Evolutionary conservation across 2,797 vertebrate species (phyloP), one percentile per base, ranked within the genome.

Genomic region (Catharus ustulatus): DNA sequence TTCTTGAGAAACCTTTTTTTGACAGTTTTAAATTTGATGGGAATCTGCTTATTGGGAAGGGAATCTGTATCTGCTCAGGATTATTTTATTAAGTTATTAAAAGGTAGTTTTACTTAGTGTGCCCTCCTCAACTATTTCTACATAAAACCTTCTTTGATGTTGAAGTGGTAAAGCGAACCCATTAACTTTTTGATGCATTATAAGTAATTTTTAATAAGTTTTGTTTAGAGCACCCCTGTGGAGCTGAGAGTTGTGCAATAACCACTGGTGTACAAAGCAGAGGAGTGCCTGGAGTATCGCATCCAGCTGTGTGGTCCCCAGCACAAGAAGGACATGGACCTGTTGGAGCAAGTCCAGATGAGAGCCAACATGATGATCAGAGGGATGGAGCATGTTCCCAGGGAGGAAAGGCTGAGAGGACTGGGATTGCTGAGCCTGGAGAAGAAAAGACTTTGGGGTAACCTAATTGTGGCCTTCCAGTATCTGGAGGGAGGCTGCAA

Each of bases 81-180:
- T 91, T 94, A 88, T 58, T 66, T 93, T 89, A 80, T 85, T 62
- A 85, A 63, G 24, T 83, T 80, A 89, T 85, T 87, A 83, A 74
- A 63, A 92, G 20, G 8, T 40, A 87, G 38, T 46, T 90, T 80
- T 59, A 87, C 15, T 87, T 78, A 51, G 34, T 30, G 15, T 72
- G 52, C 49, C 46, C 26, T 92, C 24, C 38, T 74, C 85, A 64
- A 71, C 61, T 62, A 7, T 40, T 71, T 42, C 45, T 77, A 12
- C 52, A 13, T 87, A 89, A 91, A 62, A 55, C 23, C 29, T 71
- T 84, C 76, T 90, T 89, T 94, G 90, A 93, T 94, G 75, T 59
- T 75, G 78, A 83, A 82, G 64, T 48, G 22, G 21, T 72, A 46
- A 75, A 91, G 29, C 0, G 16, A 92, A 43, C 49, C 21, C 36